phyloP scores from a whole-genome alignment of 1,140 invertebrate genomes.

The Trichonephila clavipes region DNA sequence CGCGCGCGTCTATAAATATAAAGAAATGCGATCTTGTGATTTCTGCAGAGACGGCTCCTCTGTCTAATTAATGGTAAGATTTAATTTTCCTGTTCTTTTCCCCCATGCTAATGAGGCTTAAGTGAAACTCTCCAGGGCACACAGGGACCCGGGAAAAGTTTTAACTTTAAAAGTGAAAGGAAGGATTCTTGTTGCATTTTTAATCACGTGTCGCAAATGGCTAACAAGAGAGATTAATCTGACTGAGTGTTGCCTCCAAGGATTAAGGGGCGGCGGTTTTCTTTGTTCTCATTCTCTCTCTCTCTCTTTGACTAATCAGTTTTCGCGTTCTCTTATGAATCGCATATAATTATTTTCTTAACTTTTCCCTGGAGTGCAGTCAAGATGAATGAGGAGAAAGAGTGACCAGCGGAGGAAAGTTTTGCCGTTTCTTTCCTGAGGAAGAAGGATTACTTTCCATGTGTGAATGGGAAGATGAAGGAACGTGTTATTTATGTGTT shows the following conservation, averaged over 20 bases:
- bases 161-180: slow-evolving; percentile 68
- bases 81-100: slow-evolving; percentile 74
- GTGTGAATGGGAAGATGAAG: not conserved
- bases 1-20: not conserved
- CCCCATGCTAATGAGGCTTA: slow-evolving; percentile 72
- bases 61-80: slow-evolving; percentile 74
- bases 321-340: slow-evolving; percentile 37
- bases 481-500: not conserved
- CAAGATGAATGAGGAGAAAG: slow-evolving; percentile 26
- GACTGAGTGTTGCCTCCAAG: slow-evolving; percentile 43
- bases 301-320: slow-evolving; percentile 59
- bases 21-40: slow-evolving; percentile 68
- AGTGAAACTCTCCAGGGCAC: slow-evolving; percentile 59
- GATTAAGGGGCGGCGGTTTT: slow-evolving; percentile 52
- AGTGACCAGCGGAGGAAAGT: slow-evolving; percentile 2
- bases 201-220: slow-evolving; percentile 74
- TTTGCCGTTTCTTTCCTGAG: slow-evolving; percentile 33
- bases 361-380: slow-evolving; percentile 48
- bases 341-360: slow-evolving; percentile 71
- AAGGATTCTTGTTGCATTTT: slow-evolving; percentile 70
- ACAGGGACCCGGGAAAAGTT: slow-evolving; percentile 56
- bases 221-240: slow-evolving; percentile 75
- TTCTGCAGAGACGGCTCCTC: slow-evolving; percentile 40
- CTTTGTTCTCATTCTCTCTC: not conserved
- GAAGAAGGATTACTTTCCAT: slow-evolving; percentile 22